A percentile compares a stretch with the other conserved stretches of the same genome.
phyloP scores from a whole-genome alignment of 2,113 vertebrate genomes.

The Petaurus breviceps region DNA sequence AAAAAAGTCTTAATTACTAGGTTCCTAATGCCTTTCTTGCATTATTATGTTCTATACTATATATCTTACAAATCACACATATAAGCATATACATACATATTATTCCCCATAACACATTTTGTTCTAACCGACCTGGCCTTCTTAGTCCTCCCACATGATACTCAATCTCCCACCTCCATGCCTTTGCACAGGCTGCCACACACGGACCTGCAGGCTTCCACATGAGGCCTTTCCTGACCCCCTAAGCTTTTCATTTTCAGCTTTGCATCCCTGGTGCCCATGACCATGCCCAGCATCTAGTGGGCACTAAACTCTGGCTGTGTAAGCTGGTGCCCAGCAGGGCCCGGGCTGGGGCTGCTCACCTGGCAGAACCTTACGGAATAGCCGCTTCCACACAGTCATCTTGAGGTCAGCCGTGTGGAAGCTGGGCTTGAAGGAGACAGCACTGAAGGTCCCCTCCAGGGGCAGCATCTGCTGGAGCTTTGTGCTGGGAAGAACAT shows the following conservation, averaged over 20 bases:
- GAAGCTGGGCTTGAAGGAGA: slow-evolving; percentile 89
- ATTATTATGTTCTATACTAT: neutral
- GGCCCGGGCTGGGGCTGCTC: neutral
- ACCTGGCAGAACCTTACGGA: slow-evolving; percentile 89
- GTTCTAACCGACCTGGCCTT: neutral
- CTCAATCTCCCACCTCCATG: neutral
- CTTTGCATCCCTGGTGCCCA: neutral
- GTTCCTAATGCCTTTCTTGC: neutral
- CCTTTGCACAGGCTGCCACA: no score
- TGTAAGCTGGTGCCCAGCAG: neutral
- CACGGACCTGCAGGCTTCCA: no score
- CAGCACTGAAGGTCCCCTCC: slow-evolving; percentile 83
- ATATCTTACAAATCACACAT: no score
- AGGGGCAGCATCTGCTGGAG: slow-evolving; percentile 79
- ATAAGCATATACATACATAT: neutral
- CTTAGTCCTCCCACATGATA: neutral
- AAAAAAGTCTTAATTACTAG: no score
- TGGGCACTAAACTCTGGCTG: neutral
- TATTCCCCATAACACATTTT: neutral
- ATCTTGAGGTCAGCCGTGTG: slow-evolving; percentile 90
- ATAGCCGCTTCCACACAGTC: slow-evolving; percentile 89
- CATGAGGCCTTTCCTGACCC: no score
- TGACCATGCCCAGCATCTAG: neutral
- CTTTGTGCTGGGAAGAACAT: slow-evolving; percentile 74
- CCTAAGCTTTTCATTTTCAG: neutral